Conservation (phyloP, 2,797 vertebrate species). For the Rhabdomys pumilio region DNA sequence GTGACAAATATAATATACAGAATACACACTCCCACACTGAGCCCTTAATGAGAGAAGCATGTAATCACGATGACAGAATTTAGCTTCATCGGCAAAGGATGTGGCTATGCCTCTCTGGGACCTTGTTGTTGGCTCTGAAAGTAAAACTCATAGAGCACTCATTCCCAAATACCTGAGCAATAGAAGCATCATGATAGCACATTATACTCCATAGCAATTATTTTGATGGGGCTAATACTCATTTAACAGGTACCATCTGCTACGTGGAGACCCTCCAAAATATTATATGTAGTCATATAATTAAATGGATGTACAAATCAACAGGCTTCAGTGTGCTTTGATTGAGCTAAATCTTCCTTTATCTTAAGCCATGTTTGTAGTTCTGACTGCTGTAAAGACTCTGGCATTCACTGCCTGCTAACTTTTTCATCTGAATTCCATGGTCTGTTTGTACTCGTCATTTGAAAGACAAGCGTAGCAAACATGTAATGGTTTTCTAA, state of each 20-base stretch:
- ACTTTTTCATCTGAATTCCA: slow-evolving; percentile 74
- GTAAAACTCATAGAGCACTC: not conserved
- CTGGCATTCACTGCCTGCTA: slow-evolving; percentile 20
- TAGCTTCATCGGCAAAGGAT: not conserved
- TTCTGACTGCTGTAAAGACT: slow-evolving; percentile 61
- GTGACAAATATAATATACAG: accelerated
- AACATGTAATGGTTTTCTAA: slow-evolving; percentile 75
- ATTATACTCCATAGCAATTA: slow-evolving; percentile 14
- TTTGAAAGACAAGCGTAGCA: slow-evolving; percentile 65
- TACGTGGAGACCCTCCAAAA: slow-evolving; percentile 53
- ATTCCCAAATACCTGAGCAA: not conserved
- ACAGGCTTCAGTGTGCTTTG: slow-evolving; percentile 21
- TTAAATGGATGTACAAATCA: slow-evolving; percentile 55
- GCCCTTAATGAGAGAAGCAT: not conserved
- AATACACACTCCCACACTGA: not conserved
- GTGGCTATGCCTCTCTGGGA: not conserved
- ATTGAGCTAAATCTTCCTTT: slow-evolving; percentile 33
- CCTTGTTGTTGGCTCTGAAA: not conserved
- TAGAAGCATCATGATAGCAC: not conserved
- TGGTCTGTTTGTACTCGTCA: slow-evolving; percentile 43
- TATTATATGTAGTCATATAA: slow-evolving; percentile 53
- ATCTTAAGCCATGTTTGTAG: not conserved
- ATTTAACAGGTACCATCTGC: slow-evolving; percentile 27
- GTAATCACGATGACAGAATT: not conserved
- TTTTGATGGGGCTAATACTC: slow-evolving; percentile 35